These are phyloP conservation scores for Noctua fimbriata DNA, from an alignment of 2,888 invertebrate species.

Conservation along the genomic window DNA sequence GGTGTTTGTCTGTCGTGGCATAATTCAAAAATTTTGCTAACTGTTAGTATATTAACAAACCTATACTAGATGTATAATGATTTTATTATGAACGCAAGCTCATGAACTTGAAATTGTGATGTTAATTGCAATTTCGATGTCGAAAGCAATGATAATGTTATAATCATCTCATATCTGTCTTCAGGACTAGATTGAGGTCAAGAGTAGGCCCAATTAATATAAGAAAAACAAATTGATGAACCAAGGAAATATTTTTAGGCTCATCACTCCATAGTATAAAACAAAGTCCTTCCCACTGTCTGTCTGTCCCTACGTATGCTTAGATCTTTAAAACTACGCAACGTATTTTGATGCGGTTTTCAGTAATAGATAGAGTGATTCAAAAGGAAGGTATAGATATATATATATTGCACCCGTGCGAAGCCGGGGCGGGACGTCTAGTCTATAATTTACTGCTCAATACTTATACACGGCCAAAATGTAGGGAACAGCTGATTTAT, in stretches of 20 bases:
- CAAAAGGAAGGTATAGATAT: too few species aligned
- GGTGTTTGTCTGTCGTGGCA: not conserved
- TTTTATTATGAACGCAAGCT: not conserved
- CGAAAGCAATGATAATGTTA: not conserved
- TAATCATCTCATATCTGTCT: not conserved
- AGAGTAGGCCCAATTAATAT: too few species aligned
- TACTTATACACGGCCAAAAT: too few species aligned
- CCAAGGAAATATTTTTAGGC: not conserved
- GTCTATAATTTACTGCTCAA: not conserved
- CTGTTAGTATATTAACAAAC: not conserved
- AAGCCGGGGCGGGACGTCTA: too few species aligned
- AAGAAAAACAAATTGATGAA: not conserved
- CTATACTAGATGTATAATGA: not conserved
- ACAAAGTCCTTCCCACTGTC: too few species aligned
- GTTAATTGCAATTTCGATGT: not conserved
- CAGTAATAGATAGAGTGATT: too few species aligned
- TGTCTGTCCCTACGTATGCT: too few species aligned
- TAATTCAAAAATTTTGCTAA: not conserved
- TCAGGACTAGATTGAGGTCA: too few species aligned
- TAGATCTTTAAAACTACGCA: too few species aligned
- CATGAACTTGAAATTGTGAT: not conserved
- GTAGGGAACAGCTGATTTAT: not conserved
- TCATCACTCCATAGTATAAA: too few species aligned
- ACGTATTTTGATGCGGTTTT: too few species aligned
- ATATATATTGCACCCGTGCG: too few species aligned